Conservation (phyloP, 2,113 vertebrate species). For the Cricetomys ansorgei region DNA sequence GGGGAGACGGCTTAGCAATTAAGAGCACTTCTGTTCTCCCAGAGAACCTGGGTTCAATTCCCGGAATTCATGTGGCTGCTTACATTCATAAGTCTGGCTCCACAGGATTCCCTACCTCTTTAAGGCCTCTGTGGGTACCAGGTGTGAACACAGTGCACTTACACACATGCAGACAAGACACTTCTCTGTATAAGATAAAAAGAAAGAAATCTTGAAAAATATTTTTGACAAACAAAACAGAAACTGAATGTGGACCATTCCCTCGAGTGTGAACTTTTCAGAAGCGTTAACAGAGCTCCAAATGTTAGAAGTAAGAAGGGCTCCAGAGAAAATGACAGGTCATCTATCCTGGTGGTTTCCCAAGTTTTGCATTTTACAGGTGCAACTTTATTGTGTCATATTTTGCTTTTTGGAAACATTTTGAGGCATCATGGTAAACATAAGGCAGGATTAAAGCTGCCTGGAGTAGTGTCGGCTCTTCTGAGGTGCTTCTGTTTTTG, state of each 20-base stretch:
- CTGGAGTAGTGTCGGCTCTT: neutral
- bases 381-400: neutral
- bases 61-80: neutral
- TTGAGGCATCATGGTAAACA: neutral
- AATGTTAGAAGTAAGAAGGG: neutral
- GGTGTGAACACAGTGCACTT: neutral
- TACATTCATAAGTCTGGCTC: neutral
- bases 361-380: neutral
- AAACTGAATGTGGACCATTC: neutral
- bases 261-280: neutral
- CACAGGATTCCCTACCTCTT: neutral
- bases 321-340: neutral
- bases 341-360: neutral
- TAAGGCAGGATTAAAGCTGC: neutral
- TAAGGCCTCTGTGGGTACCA: neutral
- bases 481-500: neutral
- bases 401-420: constrained; percentile 29
- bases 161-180: neutral
- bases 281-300: neutral
- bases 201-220: neutral
- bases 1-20: neutral
- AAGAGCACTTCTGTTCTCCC: neutral
- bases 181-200: neutral
- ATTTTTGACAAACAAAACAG: neutral
- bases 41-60: neutral